These are phyloP conservation scores for Meteorus sp. DNA, from an alignment of 1,140 invertebrate genomes.

Conservation along the genomic window DNA sequence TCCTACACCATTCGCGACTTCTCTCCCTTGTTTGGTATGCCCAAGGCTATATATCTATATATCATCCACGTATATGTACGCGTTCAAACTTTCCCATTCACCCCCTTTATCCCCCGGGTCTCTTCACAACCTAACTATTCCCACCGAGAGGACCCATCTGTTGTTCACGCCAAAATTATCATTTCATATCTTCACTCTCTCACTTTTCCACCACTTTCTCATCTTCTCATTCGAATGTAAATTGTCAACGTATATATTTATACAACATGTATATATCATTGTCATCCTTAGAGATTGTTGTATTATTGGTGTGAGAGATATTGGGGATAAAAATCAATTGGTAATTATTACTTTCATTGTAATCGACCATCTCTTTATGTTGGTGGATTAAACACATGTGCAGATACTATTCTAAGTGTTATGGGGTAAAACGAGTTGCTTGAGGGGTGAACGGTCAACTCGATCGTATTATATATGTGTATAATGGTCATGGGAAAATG, in stretches of 20 bases:
- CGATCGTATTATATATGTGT: neutral
- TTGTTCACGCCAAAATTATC: neutral
- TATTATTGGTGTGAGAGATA: neutral
- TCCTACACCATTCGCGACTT: neutral
- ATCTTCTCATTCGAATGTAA: neutral
- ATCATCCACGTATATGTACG: too few species aligned
- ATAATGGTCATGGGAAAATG: conserved; percentile 2
- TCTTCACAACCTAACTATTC: neutral
- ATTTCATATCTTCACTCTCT: neutral
- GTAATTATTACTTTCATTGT: neutral
- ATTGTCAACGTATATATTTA: neutral
- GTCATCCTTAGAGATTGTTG: too few species aligned
- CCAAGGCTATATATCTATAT: conserved; percentile 3
- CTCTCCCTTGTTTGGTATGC: neutral
- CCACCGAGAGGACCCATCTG: neutral
- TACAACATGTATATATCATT: neutral
- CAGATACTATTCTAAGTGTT: neutral
- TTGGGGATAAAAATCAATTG: neutral
- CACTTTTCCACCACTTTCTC: too few species aligned
- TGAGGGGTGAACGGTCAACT: neutral
- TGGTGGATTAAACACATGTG: neutral
- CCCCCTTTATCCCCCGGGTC: too few species aligned
- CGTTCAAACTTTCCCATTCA: neutral
- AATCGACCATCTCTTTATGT: neutral
- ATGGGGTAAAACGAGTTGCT: neutral